Conservation (phyloP, 2,888 invertebrate species). For the Trichogramma dendrolimi region DNA sequence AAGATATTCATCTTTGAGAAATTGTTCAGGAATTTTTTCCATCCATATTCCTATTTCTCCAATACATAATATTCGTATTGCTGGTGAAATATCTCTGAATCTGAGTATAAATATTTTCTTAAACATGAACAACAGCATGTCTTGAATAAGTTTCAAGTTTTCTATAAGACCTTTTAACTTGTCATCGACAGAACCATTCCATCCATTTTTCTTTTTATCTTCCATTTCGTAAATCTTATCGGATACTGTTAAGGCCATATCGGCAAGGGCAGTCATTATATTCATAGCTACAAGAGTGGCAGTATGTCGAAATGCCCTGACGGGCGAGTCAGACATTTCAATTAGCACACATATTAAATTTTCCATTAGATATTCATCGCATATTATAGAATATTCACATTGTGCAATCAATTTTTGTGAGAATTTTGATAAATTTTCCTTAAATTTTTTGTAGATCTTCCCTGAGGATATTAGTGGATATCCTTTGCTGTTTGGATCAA, state of each 20-base stretch:
- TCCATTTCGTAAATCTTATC: conserved; percentile 95
- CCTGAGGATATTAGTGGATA: conserved; percentile 97
- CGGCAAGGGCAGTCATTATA: conserved; percentile 96
- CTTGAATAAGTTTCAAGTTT: conserved; percentile 98
- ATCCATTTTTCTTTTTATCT: conserved; percentile 86
- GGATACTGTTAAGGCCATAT: conserved; percentile 91
- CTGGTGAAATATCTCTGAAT: conserved; percentile 91
- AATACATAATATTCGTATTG: conserved; percentile 97
- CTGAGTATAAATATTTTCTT: conserved; percentile 98
- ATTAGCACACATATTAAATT: conserved; percentile 95
- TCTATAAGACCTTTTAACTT: conserved; percentile 95
- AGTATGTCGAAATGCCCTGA: conserved; percentile 87
- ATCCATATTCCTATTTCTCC: conserved; percentile 99
- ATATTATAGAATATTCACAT: conserved; percentile 98
- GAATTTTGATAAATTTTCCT: conserved; percentile 94
- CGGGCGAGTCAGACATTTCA: conserved; percentile 96
- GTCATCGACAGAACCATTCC: conserved; percentile 82
- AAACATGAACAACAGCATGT: conserved; percentile 99
- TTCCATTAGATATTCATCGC: conserved; percentile 98
- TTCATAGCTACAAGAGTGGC: conserved; percentile 96
- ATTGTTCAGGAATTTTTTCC: conserved; percentile 98
- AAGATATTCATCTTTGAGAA: conserved; percentile 97
- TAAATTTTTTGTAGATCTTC: conserved; percentile 95
- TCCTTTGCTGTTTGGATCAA: conserved; percentile 98
- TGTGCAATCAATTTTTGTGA: conserved; percentile 93